Percentiles rank a stretch among this genome's conserved stretches.
Conservation (phyloP, 2,888 invertebrate species). For the Rhopalosiphum nymphaeae region DNA sequence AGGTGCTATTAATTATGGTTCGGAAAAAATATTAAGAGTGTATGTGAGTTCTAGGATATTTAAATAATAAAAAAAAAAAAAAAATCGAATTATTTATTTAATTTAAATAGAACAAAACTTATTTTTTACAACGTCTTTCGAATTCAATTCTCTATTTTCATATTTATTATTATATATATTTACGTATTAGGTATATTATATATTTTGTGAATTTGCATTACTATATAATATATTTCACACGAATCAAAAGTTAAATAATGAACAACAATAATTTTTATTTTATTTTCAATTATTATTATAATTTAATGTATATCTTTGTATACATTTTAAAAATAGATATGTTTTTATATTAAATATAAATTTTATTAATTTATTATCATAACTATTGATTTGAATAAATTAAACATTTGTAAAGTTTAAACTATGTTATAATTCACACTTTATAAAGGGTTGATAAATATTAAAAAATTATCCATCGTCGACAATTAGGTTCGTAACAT, state of each 20-base stretch:
- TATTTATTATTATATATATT: background rate
- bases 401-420: background rate
- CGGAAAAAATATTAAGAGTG: background rate
- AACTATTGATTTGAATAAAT: background rate
- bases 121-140: background rate
- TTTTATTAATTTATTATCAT: background rate
- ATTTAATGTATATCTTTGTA: no score
- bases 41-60: background rate
- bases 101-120: background rate
- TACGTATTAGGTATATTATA: background rate
- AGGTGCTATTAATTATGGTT: background rate
- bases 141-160: background rate
- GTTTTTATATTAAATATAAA: background rate
- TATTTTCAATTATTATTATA: no score
- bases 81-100: no score
- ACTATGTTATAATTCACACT: background rate
- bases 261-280: no score
- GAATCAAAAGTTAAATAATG: no score
- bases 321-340: background rate
- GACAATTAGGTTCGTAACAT: background rate
- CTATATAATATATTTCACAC: no score
- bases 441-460: background rate
- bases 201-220: background rate
- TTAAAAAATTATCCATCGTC: background rate
- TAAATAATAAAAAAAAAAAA: no score